These are phyloP conservation scores for Bilobella aurantiaca DNA, from an alignment of 1,140 invertebrate species.

Conservation along the genomic window DNA sequence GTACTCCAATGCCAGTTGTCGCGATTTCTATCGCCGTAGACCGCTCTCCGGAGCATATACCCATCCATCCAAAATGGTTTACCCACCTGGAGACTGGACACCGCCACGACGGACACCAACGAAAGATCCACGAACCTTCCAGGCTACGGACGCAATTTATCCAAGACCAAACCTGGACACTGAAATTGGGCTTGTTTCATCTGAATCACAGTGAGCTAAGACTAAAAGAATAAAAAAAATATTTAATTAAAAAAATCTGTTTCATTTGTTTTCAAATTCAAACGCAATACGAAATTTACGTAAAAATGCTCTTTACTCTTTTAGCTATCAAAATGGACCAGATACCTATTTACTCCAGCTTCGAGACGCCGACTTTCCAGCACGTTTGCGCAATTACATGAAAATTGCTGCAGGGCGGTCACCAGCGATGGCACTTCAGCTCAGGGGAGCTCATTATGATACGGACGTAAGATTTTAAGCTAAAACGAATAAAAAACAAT, in stretches of 20 bases:
- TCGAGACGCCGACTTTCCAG: conserved; percentile 82
- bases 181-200: conserved; percentile 65
- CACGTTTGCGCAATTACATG: conserved; percentile 81
- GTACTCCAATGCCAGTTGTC: conserved; percentile 78
- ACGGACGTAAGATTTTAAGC: conserved; percentile 67
- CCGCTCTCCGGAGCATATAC: conserved; percentile 67
- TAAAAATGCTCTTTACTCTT: conserved; percentile 21
- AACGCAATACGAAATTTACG: background rate
- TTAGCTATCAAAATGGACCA: conserved; percentile 85
- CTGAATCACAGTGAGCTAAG: conserved; percentile 82
- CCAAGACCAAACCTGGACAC: conserved; percentile 59
- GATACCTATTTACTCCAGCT: conserved; percentile 90
- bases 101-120: conserved; percentile 50
- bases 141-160: conserved; percentile 56
- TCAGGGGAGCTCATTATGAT: conserved; percentile 49
- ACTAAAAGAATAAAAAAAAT: too few species aligned
- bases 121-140: conserved; percentile 42
- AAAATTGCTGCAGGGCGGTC: conserved; percentile 69
- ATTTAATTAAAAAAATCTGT: too few species aligned
- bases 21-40: conserved; percentile 68
- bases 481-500: too few species aligned
- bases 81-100: conserved; percentile 63
- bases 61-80: conserved; percentile 86
- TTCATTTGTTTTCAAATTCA: too few species aligned
- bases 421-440: conserved; percentile 44